These are phyloP conservation scores for Chlorops oryzae DNA, from an alignment of 1,140 invertebrate genomes.

Conservation along the genomic window DNA sequence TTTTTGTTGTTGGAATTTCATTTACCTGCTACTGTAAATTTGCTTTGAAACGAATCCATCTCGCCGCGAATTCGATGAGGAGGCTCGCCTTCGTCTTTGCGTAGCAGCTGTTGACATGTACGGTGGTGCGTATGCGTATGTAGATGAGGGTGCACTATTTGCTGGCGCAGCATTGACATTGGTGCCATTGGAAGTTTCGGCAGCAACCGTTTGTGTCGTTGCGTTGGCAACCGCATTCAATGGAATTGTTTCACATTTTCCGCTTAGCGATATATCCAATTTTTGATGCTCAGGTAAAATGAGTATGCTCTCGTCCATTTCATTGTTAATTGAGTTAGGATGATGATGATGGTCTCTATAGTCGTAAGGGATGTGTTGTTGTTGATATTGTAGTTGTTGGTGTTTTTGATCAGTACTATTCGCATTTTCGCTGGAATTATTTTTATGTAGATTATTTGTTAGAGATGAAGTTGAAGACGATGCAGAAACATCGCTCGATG, in stretches of 20 bases:
- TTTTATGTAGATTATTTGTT: background rate
- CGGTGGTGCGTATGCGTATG: too few species aligned
- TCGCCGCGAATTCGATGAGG: slow-evolving; percentile 16
- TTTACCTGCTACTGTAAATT: slow-evolving; percentile 16
- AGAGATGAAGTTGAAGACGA: background rate
- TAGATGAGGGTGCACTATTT: too few species aligned
- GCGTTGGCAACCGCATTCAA: slow-evolving; percentile 4
- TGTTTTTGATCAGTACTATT: too few species aligned
- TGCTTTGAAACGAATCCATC: slow-evolving; percentile 8
- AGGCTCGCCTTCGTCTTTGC: slow-evolving; percentile 17
- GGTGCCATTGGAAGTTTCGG: background rate
- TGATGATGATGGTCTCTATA: too few species aligned
- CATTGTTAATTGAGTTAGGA: too few species aligned
- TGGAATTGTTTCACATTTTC: slow-evolving; percentile 17
- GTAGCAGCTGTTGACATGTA: slow-evolving; percentile 1
- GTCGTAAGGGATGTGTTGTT: too few species aligned
- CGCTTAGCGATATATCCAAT: slow-evolving; percentile 21
- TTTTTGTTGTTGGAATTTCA: too few species aligned
- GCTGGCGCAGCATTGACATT: background rate
- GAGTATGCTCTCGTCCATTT: slow-evolving; percentile 23
- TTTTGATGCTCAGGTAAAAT: slow-evolving; percentile 23
- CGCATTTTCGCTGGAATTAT: too few species aligned
- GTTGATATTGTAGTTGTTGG: too few species aligned
- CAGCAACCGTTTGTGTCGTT: slow-evolving; percentile 1
- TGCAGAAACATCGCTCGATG: background rate